Evolutionary conservation across 2,113 vertebrate genomes (phyloP).

Genomic region (Todiramphus chloris): DNA sequence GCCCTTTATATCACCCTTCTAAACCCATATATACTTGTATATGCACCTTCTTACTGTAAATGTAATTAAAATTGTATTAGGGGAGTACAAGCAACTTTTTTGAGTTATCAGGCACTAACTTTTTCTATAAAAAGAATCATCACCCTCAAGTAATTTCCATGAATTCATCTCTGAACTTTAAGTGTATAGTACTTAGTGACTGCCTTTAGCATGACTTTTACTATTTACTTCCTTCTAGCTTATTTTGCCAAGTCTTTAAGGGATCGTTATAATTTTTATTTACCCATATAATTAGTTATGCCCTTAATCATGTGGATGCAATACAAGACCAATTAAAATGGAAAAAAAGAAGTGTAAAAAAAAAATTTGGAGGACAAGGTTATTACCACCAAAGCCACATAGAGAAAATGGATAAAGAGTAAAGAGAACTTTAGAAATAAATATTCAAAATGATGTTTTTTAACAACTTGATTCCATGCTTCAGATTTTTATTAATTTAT

Average conservation of each 20-base stretch:
- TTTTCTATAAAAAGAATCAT: background rate
- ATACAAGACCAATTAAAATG: background rate
- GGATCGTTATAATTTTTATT: background rate
- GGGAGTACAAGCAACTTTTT: background rate
- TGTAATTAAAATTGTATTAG: background rate
- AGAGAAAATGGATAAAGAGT: background rate
- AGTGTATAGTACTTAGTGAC: background rate
- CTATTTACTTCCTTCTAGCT: background rate
- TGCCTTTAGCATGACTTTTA: background rate
- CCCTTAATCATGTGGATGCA: background rate
- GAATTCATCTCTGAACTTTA: background rate
- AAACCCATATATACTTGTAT: too few species aligned
- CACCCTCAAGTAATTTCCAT: background rate
- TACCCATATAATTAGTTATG: background rate
- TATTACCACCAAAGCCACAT: background rate
- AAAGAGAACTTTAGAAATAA: background rate
- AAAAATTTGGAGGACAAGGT: background rate
- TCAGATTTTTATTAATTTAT: background rate
- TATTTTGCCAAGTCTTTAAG: background rate
- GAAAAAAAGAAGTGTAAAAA: background rate
- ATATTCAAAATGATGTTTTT: background rate
- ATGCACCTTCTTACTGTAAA: background rate
- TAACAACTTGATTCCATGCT: background rate
- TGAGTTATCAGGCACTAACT: too few species aligned
- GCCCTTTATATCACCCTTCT: background rate